A percentile compares a stretch with the other conserved stretches of the same genome.
Evolutionary conservation across 1,140 invertebrate genomes (phyloP).

Genomic region (Octopus bimaculoides): DNA sequence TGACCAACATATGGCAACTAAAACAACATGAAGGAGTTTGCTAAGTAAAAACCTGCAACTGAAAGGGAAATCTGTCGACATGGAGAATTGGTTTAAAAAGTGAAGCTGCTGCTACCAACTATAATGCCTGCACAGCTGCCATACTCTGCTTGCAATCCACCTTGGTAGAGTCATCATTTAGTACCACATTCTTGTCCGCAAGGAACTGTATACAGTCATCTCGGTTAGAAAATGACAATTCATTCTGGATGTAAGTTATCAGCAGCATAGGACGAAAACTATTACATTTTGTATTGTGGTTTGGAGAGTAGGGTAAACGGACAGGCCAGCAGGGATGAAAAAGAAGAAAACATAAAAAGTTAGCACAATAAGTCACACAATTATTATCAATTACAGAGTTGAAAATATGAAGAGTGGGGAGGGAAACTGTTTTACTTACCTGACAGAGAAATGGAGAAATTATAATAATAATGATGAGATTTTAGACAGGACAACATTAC

Average conservation of each 20-base stretch:
- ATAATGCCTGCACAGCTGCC: constrained; percentile 32
- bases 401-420: no score
- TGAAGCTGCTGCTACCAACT: neutral
- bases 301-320: constrained; percentile 11
- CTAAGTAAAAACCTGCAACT: neutral
- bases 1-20: neutral
- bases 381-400: no score
- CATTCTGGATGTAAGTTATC: constrained; percentile 77
- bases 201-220: constrained; percentile 85
- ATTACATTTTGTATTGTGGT: constrained; percentile 43
- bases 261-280: constrained; percentile 91
- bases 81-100: no score
- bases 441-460: no score
- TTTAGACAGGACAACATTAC: no score
- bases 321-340: constrained; percentile 39
- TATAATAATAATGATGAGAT: no score
- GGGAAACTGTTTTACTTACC: no score
- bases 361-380: neutral
- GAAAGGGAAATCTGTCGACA: neutral
- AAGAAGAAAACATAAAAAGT: constrained; percentile 59
- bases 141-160: constrained; percentile 76
- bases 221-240: constrained; percentile 80
- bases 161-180: constrained; percentile 69
- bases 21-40: neutral
- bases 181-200: constrained; percentile 74